These are phyloP conservation scores for Dolichomitus sp. DNA, from an alignment of 2,888 invertebrate genomes.

Conservation along the genomic window DNA sequence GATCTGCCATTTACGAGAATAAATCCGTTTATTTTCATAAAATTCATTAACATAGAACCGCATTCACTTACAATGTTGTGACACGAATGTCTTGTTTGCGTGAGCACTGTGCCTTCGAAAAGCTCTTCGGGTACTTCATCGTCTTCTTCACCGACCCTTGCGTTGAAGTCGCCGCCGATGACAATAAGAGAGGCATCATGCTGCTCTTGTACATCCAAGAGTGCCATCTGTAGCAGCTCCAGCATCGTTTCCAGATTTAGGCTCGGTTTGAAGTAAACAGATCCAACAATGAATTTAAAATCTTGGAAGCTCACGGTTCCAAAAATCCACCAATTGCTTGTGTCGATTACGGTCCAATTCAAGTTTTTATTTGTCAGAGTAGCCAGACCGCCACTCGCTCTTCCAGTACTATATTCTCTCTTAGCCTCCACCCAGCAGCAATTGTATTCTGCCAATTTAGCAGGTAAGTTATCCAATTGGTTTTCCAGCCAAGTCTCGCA, in stretches of 20 bases:
- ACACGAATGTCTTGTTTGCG: neutral
- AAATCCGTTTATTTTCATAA: slow-evolving; percentile 34
- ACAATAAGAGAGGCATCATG: slow-evolving; percentile 15
- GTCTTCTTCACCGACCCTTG: slow-evolving; percentile 26
- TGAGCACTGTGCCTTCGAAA: slow-evolving; percentile 6
- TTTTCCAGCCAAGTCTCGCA: slow-evolving; percentile 34
- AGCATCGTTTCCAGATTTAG: slow-evolving; percentile 12
- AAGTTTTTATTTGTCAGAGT: too few relatives aligned
- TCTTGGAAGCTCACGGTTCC: neutral
- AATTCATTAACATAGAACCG: slow-evolving; percentile 11
- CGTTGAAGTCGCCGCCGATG: slow-evolving; percentile 54
- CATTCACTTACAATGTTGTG: slow-evolving; percentile 20
- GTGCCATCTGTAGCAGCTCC: slow-evolving; percentile 23
- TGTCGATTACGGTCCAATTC: slow-evolving; percentile 7
- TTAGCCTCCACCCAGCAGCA: slow-evolving; percentile 3
- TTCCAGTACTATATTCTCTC: slow-evolving; percentile 23
- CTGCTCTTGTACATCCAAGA: slow-evolving; percentile 19
- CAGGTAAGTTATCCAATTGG: neutral
- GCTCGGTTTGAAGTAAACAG: slow-evolving; percentile 42
- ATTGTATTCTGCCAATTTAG: neutral
- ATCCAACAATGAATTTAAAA: slow-evolving; percentile 14
- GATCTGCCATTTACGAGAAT: slow-evolving; percentile 34
- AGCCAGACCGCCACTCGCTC: too few relatives aligned
- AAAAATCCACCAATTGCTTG: slow-evolving; percentile 43
- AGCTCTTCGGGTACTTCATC: slow-evolving; percentile 19